Evolutionary conservation across 1,140 invertebrate genomes (phyloP).

Genomic region (Cydia fagiglandana): DNA sequence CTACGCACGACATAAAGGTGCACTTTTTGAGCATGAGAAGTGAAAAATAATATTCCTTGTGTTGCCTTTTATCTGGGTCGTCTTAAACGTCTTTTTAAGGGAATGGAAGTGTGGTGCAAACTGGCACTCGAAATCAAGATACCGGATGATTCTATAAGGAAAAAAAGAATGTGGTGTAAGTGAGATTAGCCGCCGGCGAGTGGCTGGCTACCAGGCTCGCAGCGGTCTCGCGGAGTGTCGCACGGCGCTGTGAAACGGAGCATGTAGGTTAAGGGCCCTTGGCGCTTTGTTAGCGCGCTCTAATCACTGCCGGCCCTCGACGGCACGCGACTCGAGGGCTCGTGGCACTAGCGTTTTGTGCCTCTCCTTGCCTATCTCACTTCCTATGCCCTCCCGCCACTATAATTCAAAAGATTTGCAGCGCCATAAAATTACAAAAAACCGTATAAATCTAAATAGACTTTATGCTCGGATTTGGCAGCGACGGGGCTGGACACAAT

Average conservation of each 20-base stretch:
- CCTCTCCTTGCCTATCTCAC: constrained; percentile 49
- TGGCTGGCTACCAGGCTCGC: constrained; percentile 55
- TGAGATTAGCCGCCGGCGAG: constrained; percentile 54
- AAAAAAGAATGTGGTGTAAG: constrained; percentile 41
- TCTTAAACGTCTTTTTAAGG: background rate
- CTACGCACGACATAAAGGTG: too few species aligned
- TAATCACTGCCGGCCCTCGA: constrained; percentile 73
- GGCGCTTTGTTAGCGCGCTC: constrained; percentile 74
- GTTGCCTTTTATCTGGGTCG: background rate
- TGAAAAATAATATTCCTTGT: constrained; percentile 2
- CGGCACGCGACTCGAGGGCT: constrained; percentile 65
- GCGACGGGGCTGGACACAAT: constrained; percentile 45
- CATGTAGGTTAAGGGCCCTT: constrained; percentile 75
- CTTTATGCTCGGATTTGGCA: constrained; percentile 47
- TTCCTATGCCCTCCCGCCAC: constrained; percentile 44
- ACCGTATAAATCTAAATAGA: constrained; percentile 48
- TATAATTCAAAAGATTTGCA: constrained; percentile 23
- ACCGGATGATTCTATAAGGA: constrained; percentile 23
- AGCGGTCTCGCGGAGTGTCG: constrained; percentile 62
- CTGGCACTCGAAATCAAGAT: constrained; percentile 16
- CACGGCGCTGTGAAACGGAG: constrained; percentile 68
- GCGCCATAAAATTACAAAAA: constrained; percentile 9
- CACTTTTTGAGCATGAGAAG: too few species aligned
- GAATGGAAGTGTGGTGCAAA: background rate
- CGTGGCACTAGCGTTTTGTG: constrained; percentile 74